Base-by-base conservation (phyloP, 2,113 vertebrate genomes). In the Arenaria interpres region DNA sequence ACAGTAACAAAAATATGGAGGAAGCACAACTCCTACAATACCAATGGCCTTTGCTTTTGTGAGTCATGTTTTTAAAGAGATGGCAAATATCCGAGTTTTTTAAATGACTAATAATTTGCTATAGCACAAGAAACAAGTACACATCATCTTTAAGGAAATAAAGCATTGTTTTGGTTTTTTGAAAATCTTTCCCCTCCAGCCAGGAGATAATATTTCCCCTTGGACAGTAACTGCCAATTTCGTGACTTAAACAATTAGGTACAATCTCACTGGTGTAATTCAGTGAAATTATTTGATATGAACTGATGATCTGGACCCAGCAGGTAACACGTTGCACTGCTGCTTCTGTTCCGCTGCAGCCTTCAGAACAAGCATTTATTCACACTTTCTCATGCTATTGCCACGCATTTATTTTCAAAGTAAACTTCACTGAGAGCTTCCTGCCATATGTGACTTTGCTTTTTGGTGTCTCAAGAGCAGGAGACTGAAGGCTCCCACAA, bases 151-250 rank as follows among this genome's bases (percentile, higher is more conserved):
- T 41, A 68, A 43, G 27, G 12, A 74, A 68, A 85, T 16, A 53
- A 43, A 43, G n/a, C 3, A 4, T 23, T n/a, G 12, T 17, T 14
- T 14, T 10, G 3, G 1, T 4, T 18, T 23, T 54, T 19, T 4
- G 19, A 4, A 75, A 67, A 27, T 12, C 28, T 56, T 46, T 64
- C 24, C 50, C 68, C 27, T 66, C n/a, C 24, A n/a, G n/a, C 54
- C 48, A 59, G 25, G 15, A 69, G 43, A 45, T 21, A 21, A 35
- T 16, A 62, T 23, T 56, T 46, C 22, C 23, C 27, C n/a, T 72
- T 33, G 45, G 41, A 46, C 24, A 46, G 19, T 17, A 69, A 50
- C 28, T 10, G 32, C 23, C 53, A 45, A 7, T 41, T 77, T 10
- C 2, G 4, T 33, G 48, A 74, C 21, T 74, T 22, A 20, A 51